phyloP scores from a whole-genome alignment of 2,888 invertebrate genomes.

The Nesidiocoris tenuis region DNA sequence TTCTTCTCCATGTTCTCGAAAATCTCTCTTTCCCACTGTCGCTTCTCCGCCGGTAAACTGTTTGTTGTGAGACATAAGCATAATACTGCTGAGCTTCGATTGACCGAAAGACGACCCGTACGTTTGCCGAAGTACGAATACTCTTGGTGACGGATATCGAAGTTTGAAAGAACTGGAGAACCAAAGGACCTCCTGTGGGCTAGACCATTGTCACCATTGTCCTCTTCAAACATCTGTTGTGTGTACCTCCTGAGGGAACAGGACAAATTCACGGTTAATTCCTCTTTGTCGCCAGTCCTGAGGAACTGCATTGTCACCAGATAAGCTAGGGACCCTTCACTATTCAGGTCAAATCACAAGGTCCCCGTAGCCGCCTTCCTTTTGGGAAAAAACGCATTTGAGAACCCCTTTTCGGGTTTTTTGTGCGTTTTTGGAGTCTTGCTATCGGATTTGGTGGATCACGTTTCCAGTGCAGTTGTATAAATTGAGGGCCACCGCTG shows the following conservation, averaged over 20 bases:
- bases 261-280: slow-evolving; percentile 40
- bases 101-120: slow-evolving; percentile 1
- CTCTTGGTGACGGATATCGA: slow-evolving; percentile 6
- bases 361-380: background rate
- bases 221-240: slow-evolving; percentile 34
- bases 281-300: slow-evolving; percentile 25
- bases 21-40: too few relatives aligned
- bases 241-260: slow-evolving; percentile 30
- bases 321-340: slow-evolving; percentile 23
- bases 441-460: background rate
- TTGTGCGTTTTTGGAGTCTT: background rate
- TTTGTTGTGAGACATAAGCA: background rate
- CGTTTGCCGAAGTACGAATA: slow-evolving; percentile 15
- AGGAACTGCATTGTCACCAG: slow-evolving; percentile 39
- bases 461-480: too few relatives aligned
- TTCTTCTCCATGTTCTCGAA: too few relatives aligned
- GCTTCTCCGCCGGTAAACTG: too few relatives aligned
- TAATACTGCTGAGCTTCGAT: background rate
- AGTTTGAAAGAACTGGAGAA: slow-evolving; percentile 14
- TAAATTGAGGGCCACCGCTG: too few relatives aligned
- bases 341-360: slow-evolving; percentile 29
- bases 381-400: background rate
- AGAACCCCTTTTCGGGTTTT: background rate
- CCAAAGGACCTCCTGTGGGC: slow-evolving; percentile 16
- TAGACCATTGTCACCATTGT: slow-evolving; percentile 30